These are phyloP conservation scores for Sesamia inferens DNA, from an alignment of 2,888 invertebrate genomes.

Conservation along the genomic window DNA sequence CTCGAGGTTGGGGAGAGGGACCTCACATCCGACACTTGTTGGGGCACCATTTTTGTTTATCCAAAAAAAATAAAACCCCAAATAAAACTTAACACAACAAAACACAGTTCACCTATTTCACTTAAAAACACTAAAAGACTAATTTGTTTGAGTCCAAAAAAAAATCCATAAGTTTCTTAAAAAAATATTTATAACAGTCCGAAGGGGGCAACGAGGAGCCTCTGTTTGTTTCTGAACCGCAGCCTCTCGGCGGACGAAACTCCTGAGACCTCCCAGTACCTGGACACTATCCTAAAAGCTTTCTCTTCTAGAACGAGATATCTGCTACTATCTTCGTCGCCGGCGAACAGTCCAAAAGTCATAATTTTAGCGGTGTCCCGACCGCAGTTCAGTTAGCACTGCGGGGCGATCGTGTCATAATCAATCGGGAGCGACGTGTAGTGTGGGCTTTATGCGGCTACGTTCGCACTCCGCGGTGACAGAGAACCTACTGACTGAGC, in stretches of 20 bases:
- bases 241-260: conserved; percentile 85
- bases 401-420: conserved; percentile 87
- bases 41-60: conserved; percentile 93
- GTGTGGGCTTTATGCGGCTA: conserved; percentile 77
- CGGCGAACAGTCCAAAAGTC: conserved; percentile 88
- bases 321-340: conserved; percentile 87
- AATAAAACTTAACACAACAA: conserved; percentile 79
- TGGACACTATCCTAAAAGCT: conserved; percentile 87
- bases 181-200: conserved; percentile 82
- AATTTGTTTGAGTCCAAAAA: conserved; percentile 76
- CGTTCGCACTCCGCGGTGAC: conserved; percentile 86
- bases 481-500: conserved; percentile 90
- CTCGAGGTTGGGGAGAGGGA: conserved; percentile 91
- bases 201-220: conserved; percentile 77
- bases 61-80: conserved; percentile 75
- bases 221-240: conserved; percentile 80
- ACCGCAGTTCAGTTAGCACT: conserved; percentile 86
- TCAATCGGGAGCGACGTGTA: conserved; percentile 75
- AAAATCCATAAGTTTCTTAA: conserved; percentile 69
- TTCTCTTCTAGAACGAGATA: conserved; percentile 85
- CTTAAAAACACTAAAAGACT: conserved; percentile 79
- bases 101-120: conserved; percentile 89
- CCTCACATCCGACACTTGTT: conserved; percentile 91
- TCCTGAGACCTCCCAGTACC: conserved; percentile 87
- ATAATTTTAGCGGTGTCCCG: conserved; percentile 88